These are phyloP conservation scores for Neofelis nebulosa DNA, from an alignment of 2,113 vertebrate species.

Conservation along the genomic window DNA sequence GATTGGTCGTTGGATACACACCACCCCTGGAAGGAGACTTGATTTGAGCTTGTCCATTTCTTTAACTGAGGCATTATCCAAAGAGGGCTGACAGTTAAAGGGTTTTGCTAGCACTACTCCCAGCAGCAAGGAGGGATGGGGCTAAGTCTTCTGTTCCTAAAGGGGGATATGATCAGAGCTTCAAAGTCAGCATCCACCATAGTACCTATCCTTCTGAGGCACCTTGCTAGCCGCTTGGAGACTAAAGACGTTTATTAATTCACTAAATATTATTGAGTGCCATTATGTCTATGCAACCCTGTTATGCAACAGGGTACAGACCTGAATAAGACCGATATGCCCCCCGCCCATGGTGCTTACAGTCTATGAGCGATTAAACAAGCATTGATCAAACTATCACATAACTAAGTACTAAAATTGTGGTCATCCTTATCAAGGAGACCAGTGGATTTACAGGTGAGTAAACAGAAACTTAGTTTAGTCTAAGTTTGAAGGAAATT, in stretches of 20 bases:
- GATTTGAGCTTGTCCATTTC: background rate
- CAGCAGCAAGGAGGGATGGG: too few species aligned
- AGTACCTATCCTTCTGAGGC: background rate
- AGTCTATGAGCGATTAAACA: background rate
- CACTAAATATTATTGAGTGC: background rate
- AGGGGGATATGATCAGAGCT: background rate
- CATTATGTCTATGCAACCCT: background rate
- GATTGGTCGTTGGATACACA: background rate
- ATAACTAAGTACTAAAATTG: background rate
- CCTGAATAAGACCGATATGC: background rate
- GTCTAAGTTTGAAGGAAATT: conserved; percentile 5
- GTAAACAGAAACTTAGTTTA: background rate
- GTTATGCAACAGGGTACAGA: background rate
- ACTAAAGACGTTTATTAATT: background rate
- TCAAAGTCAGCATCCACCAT: background rate
- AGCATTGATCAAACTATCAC: background rate
- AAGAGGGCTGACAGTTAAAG: background rate
- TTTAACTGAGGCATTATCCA: background rate
- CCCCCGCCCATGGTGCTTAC: background rate
- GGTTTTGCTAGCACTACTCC: background rate
- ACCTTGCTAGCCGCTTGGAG: background rate
- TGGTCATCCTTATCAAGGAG: background rate
- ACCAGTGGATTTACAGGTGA: background rate
- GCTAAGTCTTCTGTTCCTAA: background rate
- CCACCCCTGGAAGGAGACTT: background rate